Conservation (phyloP, 2,113 vertebrate species). For the Myrmophylax atrothorax region DNA sequence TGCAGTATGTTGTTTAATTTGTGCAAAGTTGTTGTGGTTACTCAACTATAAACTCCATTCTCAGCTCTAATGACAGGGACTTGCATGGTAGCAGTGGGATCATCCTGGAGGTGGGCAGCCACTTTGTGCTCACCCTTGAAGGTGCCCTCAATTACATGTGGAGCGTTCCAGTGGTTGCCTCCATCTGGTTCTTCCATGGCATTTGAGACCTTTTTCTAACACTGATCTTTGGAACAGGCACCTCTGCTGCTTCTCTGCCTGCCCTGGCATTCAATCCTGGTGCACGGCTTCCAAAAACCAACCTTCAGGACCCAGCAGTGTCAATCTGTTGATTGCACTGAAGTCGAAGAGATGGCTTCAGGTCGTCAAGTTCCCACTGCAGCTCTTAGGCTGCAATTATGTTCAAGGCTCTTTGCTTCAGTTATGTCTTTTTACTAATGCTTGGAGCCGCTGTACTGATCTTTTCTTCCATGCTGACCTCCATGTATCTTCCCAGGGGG, state of each 20-base stretch:
- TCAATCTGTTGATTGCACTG: slow-evolving; percentile 40
- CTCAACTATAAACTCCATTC: slow-evolving; percentile 48
- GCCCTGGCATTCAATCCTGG: neutral
- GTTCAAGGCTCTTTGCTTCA: slow-evolving; percentile 26
- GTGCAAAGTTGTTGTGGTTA: slow-evolving; percentile 53
- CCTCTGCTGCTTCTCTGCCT: neutral
- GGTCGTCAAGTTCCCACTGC: neutral
- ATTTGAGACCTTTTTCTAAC: neutral
- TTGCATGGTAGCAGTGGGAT: neutral
- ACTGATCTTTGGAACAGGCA: neutral
- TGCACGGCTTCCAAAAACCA: neutral
- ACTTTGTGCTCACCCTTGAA: neutral
- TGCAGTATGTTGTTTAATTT: slow-evolving; percentile 56
- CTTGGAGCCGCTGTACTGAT: neutral
- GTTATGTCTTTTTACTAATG: slow-evolving; percentile 29
- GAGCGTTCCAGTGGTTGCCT: slow-evolving; percentile 45
- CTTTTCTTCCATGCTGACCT: slow-evolving; percentile 46
- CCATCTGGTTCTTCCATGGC: slow-evolving; percentile 48
- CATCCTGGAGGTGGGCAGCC: neutral
- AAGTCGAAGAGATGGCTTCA: slow-evolving; percentile 15
- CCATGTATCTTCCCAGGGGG: neutral
- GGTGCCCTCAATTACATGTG: slow-evolving; percentile 41
- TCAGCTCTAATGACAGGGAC: slow-evolving; percentile 12
- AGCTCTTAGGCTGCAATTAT: slow-evolving; percentile 49
- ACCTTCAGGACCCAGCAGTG: slow-evolving; percentile 10